Conservation (phyloP, 2,888 invertebrate genomes). For the Neria commutata region DNA sequence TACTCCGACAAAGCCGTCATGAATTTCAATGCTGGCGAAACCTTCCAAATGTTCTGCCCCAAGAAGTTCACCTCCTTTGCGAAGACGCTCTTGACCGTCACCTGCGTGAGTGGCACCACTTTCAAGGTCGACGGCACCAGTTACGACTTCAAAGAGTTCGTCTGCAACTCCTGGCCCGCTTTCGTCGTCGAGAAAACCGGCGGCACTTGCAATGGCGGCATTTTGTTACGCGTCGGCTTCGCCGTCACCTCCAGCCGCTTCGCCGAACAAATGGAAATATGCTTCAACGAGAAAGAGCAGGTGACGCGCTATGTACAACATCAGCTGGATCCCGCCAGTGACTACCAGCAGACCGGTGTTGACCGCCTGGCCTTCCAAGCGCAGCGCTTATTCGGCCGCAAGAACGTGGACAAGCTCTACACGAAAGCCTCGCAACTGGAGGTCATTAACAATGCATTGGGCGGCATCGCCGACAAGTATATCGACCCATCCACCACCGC, state of each 20-base stretch:
- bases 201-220: slow-evolving; percentile 45
- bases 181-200: slow-evolving; percentile 48
- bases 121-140: slow-evolving; percentile 39
- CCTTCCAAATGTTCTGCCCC: slow-evolving; percentile 48
- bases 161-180: slow-evolving; percentile 49
- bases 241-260: slow-evolving; percentile 43
- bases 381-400: slow-evolving; percentile 49
- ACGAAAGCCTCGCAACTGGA: slow-evolving; percentile 47
- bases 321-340: slow-evolving; percentile 55
- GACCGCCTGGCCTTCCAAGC: slow-evolving; percentile 51
- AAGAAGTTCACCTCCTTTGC: slow-evolving; percentile 39
- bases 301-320: slow-evolving; percentile 56
- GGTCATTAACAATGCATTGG: slow-evolving; percentile 51
- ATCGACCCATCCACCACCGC: slow-evolving; percentile 39
- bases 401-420: slow-evolving; percentile 53
- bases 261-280: slow-evolving; percentile 55
- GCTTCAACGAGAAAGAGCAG: slow-evolving; percentile 54
- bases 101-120: slow-evolving; percentile 41
- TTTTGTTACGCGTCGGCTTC: slow-evolving; percentile 56
- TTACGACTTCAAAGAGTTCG: slow-evolving; percentile 44
- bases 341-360: slow-evolving; percentile 56
- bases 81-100: slow-evolving; percentile 39
- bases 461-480: slow-evolving; percentile 36
- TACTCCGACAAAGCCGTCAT: slow-evolving; percentile 41
- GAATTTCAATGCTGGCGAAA: slow-evolving; percentile 35